Evolutionary conservation across 2,888 invertebrate species (phyloP), one percentile per base, ranked within the genome.

Genomic region (Melieria picta): DNA sequence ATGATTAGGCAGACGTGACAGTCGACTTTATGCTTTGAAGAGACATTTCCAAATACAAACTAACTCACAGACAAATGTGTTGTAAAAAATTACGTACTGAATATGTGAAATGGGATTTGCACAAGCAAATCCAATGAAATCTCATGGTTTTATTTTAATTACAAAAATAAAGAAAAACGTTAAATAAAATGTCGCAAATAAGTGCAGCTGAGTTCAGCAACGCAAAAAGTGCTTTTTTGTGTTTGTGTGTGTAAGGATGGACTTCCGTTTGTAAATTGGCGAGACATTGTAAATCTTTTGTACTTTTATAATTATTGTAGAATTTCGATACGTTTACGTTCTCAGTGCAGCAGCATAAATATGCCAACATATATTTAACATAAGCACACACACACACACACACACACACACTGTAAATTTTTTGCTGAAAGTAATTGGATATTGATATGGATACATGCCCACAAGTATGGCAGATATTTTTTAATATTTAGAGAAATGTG

Each of bases 61-160:
- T 30, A 30, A 30, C 30, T 30, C 30, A 30, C 30, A n/a, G 61
- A 46, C 11, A 62, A 62, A 62, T 10, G 46, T 62, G 47, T 62
- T 45, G 61, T 62, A 13, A 45, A 13, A 58, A 52, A 30, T 30
- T 30, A 30, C 30, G 30, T 30, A 30, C 30, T 30, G 30, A 30
- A 30, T 30, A 30, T 30, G 30, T 30, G 30, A 30, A 30, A 30
- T 30, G 30, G 30, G 3, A 30, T 30, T 30, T 30, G 52, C 45
- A 11, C 11, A 50, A 42, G 61, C 46, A 13, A 46, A 48, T 16
- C 52, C 52, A 68, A 46, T 56, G n/a, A 63, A 63, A 63, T 69
- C 57, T 48, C 64, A 64, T 69, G 30, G 16, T 58, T 69, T 69
- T 43, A 61, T 10, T 42, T 16, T 61, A 52, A 47, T 50, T 52